Evolutionary conservation across 2,113 vertebrate genomes (phyloP), one percentile per base, ranked within the genome.

Genomic region (Morphnarchus princeps): DNA sequence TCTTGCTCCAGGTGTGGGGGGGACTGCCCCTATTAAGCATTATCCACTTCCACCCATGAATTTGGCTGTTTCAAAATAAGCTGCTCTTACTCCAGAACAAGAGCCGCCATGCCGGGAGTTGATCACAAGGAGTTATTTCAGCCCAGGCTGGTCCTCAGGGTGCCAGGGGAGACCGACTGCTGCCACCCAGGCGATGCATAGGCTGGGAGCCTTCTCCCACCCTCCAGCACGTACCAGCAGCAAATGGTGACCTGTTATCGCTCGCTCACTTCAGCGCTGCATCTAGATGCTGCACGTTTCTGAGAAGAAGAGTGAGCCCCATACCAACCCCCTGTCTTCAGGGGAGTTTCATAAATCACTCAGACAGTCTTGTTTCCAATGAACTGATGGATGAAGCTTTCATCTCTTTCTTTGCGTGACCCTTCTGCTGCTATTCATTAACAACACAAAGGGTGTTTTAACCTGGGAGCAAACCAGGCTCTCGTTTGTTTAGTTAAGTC

Each of bases 311-410:
- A 57, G 22, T 0, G 0, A 80, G 88, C 63, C 38, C 70, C 52
- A 16, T 15, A 36, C 21, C 32, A 74, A 45, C 11, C 61, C 49
- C 14, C 31, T 13, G 0, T 6, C 21, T 52, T 43, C 80, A 57
- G 77, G 69, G 22, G 21, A 58, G 34, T 21, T 74, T 16, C 83
- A 84, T 78, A 78, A 95, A 61, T 93, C 86, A 92, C 3, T 1
- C 63, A 55, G 91, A 32, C 58, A 69, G 61, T n/a, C 70, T 59
- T 13, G 12, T 89, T 91, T 67, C 91, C 74, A 93, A 29, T 20
- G 70, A 87, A 13, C 57, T 79, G 78, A 89, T 50, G 83, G 93
- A 92, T 93, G 62, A 62, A 80, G 94, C 54, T 95, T 89, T 79
- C 82, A 84, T 29, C 63, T 47, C 69, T 94, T 67, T 65, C 77